phyloP scores from a whole-genome alignment of 2,888 invertebrate genomes.

The Brachycybe producta region DNA sequence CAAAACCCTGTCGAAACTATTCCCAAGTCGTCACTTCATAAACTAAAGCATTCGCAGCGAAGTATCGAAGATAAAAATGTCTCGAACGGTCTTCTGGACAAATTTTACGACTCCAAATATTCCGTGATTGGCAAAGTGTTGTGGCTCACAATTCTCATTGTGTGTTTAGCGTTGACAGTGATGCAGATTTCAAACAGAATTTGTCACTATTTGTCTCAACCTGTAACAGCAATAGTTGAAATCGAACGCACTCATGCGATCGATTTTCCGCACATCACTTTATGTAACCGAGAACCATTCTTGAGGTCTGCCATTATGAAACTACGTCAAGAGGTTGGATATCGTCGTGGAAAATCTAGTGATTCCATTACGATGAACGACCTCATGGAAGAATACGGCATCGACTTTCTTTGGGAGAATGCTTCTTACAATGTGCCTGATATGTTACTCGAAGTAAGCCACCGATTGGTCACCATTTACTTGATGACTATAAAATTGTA shows the following conservation, averaged over 20 bases:
- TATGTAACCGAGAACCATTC: not conserved
- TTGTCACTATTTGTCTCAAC: not conserved
- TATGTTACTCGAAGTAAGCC: not conserved
- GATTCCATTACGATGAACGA: no score
- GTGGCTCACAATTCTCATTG: not conserved
- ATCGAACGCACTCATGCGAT: not conserved
- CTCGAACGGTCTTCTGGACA: not conserved
- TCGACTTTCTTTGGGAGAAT: not conserved
- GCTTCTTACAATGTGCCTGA: not conserved
- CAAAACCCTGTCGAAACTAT: no score
- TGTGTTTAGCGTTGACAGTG: not conserved
- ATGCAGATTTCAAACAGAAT: not conserved
- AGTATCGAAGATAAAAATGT: no score
- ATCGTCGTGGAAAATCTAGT: no score
- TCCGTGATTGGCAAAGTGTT: not conserved
- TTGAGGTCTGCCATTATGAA: not conserved
- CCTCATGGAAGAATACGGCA: conserved; percentile 9
- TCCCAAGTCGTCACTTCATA: no score
- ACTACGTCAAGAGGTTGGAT: no score
- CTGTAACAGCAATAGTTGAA: not conserved
- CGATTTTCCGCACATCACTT: not conserved
- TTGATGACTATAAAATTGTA: not conserved
- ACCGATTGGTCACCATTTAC: not conserved
- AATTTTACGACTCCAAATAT: not conserved
- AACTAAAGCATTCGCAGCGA: no score